Evolutionary conservation across 2,113 vertebrate genomes (phyloP).

Genomic region (Percina caprodes): DNA sequence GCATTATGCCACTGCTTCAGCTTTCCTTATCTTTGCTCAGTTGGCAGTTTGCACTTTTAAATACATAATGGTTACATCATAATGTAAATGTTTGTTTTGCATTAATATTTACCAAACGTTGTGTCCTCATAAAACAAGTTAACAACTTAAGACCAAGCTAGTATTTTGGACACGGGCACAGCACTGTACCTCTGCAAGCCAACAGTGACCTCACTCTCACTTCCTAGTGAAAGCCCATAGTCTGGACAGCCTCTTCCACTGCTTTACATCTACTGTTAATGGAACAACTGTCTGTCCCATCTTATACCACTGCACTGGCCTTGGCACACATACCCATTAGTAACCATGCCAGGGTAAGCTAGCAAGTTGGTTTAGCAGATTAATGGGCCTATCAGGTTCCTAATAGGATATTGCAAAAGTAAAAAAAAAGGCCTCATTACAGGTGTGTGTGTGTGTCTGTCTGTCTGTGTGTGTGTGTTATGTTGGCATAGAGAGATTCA

Average conservation of each 20-base stretch:
- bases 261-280: conserved; percentile 26
- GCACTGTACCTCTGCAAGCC: background rate
- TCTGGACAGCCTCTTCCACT: conserved; percentile 56
- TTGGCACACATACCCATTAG: conserved; percentile 41
- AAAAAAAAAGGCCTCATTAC: conserved; percentile 7
- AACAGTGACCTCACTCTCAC: conserved; percentile 59
- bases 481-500: too few relatives aligned
- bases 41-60: background rate
- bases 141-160: background rate
- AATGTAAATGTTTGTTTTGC: background rate
- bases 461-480: too few relatives aligned
- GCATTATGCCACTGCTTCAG: too few relatives aligned
- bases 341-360: conserved; percentile 48
- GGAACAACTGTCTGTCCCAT: conserved; percentile 26
- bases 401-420: conserved; percentile 37
- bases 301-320: conserved; percentile 26
- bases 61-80: background rate
- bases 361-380: conserved; percentile 20
- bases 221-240: conserved; percentile 63
- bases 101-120: background rate
- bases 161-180: background rate
- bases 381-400: conserved; percentile 53
- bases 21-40: too few relatives aligned
- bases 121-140: too few relatives aligned
- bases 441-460: background rate